These are phyloP conservation scores for Cantharis lateralis DNA, from an alignment of 2,888 invertebrate genomes.

Conservation along the genomic window DNA sequence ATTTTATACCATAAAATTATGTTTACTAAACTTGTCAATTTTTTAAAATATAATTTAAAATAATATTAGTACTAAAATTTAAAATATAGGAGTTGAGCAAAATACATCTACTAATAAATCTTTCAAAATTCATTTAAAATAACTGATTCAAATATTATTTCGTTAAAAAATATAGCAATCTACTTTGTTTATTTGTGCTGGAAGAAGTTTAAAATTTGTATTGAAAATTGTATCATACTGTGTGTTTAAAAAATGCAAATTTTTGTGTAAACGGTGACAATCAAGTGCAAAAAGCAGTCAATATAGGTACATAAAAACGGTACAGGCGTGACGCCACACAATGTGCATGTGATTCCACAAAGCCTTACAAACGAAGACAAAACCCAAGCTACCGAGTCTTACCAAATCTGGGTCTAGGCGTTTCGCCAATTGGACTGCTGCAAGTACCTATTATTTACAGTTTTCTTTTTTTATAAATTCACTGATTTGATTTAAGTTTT, in stretches of 20 bases:
- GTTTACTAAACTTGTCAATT: too few species aligned
- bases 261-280: background rate
- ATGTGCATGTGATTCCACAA: constrained; percentile 10
- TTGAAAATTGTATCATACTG: background rate
- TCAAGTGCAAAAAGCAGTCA: constrained; percentile 8
- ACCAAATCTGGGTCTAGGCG: constrained; percentile 50
- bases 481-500: background rate
- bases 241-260: background rate
- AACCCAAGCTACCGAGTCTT: constrained; percentile 39
- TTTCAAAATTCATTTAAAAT: too few species aligned
- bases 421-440: constrained; percentile 49
- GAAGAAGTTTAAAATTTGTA: background rate
- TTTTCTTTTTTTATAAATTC: background rate
- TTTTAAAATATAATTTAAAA: too few species aligned
- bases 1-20: too few species aligned
- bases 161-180: background rate
- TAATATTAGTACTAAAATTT: too few species aligned
- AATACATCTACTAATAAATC: too few species aligned
- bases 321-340: constrained; percentile 12
- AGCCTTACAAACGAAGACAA: constrained; percentile 3
- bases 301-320: constrained; percentile 6
- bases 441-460: constrained; percentile 46
- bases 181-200: background rate
- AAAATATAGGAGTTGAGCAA: too few species aligned
- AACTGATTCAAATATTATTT: too few species aligned